These are phyloP conservation scores for Perccottus glenii DNA, from an alignment of 2,113 vertebrate genomes.

Conservation along the genomic window DNA sequence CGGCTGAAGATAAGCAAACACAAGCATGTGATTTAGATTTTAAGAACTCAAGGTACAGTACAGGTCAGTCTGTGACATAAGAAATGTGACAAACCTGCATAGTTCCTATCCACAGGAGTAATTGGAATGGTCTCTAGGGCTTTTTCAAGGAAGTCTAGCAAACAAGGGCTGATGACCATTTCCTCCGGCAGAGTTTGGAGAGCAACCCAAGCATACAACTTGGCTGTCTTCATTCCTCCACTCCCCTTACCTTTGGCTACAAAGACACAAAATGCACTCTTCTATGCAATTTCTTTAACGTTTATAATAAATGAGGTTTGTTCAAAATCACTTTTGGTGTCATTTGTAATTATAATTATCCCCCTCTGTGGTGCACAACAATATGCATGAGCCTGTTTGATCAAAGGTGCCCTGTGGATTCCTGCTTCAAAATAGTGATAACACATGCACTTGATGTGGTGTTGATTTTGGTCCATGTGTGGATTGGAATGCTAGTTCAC, in stretches of 20 bases:
- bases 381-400: constrained; percentile 39
- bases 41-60: neutral
- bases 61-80: neutral
- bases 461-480: neutral
- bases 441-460: constrained; percentile 38
- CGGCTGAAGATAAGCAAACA: constrained; percentile 67
- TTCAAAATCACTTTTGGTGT: constrained; percentile 4
- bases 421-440: constrained; percentile 13
- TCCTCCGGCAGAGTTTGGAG: constrained; percentile 97
- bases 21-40: neutral
- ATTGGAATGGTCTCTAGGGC: constrained; percentile 98
- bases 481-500: constrained; percentile 7
- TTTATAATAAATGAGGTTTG: neutral
- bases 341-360: neutral
- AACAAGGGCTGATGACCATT: constrained; percentile 98
- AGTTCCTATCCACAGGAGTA: constrained; percentile 93
- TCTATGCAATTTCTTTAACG: neutral
- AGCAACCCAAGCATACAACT: constrained; percentile 97
- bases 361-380: constrained; percentile 12
- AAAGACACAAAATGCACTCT: constrained; percentile 44
- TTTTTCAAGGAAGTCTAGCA: constrained; percentile 97
- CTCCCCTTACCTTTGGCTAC: constrained; percentile 94
- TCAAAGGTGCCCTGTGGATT: constrained; percentile 32
- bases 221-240: constrained; percentile 92
- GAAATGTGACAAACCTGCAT: constrained; percentile 75